Conservation (phyloP, 2,113 vertebrate genomes). For the Erythrolamprus reginae region DNA sequence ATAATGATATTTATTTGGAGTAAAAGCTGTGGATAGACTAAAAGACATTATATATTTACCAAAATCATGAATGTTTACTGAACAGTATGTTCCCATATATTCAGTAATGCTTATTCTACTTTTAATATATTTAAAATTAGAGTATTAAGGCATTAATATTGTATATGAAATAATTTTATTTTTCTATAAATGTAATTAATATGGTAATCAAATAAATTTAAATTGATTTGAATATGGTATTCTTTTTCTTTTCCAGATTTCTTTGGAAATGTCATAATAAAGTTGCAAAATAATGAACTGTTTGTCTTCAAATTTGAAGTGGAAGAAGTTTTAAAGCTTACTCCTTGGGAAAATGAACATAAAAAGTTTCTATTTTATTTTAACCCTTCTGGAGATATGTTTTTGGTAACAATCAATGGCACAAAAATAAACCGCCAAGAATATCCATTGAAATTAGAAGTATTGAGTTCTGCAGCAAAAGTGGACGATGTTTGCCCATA, state of each 20-base stretch:
- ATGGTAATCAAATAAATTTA: not conserved
- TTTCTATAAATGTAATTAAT: not conserved
- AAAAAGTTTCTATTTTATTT: not conserved
- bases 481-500: slow-evolving; percentile 32
- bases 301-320: slow-evolving; percentile 37
- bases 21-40: not conserved
- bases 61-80: not conserved
- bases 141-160: not conserved
- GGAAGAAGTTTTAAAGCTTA: slow-evolving; percentile 13
- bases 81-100: not conserved
- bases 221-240: not conserved
- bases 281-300: slow-evolving; percentile 54
- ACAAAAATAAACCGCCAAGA: not conserved
- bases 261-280: slow-evolving; percentile 38
- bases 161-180: not conserved
- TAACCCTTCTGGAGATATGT: not conserved
- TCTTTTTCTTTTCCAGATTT: slow-evolving; percentile 50
- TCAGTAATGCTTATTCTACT: not conserved
- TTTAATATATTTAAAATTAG: not conserved
- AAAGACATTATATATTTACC: not conserved
- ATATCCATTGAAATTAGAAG: slow-evolving; percentile 45
- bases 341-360: not conserved
- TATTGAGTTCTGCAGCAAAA: slow-evolving; percentile 1
- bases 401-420: not conserved
- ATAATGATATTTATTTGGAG: not conserved